phyloP scores from a whole-genome alignment of 2,797 vertebrate genomes.

The Chiropotes sagulatus region DNA sequence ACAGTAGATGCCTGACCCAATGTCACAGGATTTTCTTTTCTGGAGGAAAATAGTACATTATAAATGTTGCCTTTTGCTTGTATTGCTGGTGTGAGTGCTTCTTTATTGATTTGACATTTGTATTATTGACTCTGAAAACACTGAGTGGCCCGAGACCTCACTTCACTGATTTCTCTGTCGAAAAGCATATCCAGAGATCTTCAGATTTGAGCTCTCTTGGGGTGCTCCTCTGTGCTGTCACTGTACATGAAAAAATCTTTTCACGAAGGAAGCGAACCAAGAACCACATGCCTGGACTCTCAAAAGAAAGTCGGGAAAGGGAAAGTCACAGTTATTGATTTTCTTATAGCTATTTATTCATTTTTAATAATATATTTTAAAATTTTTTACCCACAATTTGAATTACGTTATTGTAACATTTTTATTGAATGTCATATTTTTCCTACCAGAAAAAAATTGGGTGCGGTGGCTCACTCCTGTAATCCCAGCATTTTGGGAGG shows the following conservation, averaged over 20 bases:
- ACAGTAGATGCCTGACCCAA: not conserved
- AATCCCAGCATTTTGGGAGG: too few relatives aligned
- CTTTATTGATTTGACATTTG: not conserved
- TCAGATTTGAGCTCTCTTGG: not conserved
- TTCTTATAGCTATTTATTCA: not conserved
- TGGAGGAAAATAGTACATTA: not conserved
- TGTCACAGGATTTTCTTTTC: not conserved
- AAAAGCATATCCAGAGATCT: not conserved
- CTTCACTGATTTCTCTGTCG: not conserved
- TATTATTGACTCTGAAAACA: not conserved
- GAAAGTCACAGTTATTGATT: not conserved
- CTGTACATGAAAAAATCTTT: not conserved
- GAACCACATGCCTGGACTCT: not conserved
- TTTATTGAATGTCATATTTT: not conserved
- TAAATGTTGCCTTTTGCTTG: not conserved
- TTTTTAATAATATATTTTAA: slow-evolving; percentile 27
- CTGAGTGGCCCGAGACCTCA: not conserved
- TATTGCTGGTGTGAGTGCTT: not conserved
- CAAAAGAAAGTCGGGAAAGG: not conserved
- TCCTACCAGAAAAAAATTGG: not conserved
- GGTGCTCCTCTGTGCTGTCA: not conserved
- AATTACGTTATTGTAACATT: not conserved
- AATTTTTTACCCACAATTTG: not conserved
- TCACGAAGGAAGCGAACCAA: not conserved
- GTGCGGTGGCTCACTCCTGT: too few relatives aligned